A percentile compares a stretch with the other conserved stretches of the same genome.
These are phyloP conservation scores for Caranx melampygus DNA, from an alignment of 2,113 vertebrate genomes.

Conservation along the genomic window DNA sequence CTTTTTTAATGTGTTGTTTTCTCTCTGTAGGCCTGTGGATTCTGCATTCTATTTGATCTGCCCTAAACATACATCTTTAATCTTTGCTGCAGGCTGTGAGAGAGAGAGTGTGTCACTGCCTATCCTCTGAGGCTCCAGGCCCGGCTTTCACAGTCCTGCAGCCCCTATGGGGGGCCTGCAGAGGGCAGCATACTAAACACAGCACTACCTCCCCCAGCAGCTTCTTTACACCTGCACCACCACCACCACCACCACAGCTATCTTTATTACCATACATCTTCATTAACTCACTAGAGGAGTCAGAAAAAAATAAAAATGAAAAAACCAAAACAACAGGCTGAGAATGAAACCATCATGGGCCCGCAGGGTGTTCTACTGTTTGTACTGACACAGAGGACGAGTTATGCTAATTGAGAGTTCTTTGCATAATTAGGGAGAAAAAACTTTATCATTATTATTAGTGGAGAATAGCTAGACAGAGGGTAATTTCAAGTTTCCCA, in stretches of 20 bases:
- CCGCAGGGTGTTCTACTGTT: slow-evolving; percentile 82
- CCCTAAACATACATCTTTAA: slow-evolving; percentile 83
- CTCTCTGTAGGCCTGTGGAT: slow-evolving; percentile 73
- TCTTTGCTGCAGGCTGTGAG: slow-evolving; percentile 76
- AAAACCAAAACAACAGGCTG: slow-evolving; percentile 65
- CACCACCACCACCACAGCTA: slow-evolving; percentile 41
- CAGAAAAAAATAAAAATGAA: slow-evolving; percentile 27
- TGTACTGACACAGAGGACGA: slow-evolving; percentile 86
- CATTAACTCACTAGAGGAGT: slow-evolving; percentile 70
- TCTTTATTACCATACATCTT: slow-evolving; percentile 81
- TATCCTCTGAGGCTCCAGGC: slow-evolving; percentile 50
- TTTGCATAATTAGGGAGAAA: slow-evolving; percentile 85
- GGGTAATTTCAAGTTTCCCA: slow-evolving; percentile 86
- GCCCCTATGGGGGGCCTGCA: slow-evolving; percentile 56
- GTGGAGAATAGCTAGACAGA: slow-evolving; percentile 82
- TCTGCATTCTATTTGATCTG: slow-evolving; percentile 81
- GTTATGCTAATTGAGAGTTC: slow-evolving; percentile 88
- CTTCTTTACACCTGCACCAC: slow-evolving; percentile 69
- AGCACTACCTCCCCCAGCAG: slow-evolving; percentile 15
- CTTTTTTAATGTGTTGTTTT: slow-evolving; percentile 68
- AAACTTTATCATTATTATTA: slow-evolving; percentile 85
- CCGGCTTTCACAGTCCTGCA: slow-evolving; percentile 49
- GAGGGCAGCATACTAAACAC: slow-evolving; percentile 71
- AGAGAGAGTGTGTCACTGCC: slow-evolving; percentile 63
- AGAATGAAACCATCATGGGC: slow-evolving; percentile 77